Conservation (phyloP, 2,888 invertebrate species). For the Hanleya hanleyi region DNA sequence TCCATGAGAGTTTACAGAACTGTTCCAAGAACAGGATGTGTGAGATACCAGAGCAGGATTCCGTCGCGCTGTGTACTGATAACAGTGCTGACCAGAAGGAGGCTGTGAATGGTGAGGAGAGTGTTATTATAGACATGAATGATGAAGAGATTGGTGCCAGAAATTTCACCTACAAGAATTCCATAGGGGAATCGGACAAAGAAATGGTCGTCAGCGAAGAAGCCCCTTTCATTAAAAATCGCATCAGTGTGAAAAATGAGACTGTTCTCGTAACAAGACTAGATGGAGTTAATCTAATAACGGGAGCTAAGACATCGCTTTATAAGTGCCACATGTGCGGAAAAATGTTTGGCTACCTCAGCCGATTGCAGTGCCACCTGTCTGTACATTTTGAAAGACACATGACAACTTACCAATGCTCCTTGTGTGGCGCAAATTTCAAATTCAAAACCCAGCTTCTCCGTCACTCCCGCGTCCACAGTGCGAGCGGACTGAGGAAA, state of each 20-base stretch:
- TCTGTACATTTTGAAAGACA: conserved; percentile 66
- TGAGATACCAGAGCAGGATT: neutral
- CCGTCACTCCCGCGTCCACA: conserved; percentile 44
- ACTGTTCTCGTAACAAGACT: conserved; percentile 67
- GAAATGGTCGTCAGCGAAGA: neutral
- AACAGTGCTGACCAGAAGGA: neutral
- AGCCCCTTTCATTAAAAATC: conserved; percentile 18
- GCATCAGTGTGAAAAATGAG: conserved; percentile 60
- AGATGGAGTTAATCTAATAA: conserved; percentile 63
- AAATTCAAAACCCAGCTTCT: conserved; percentile 61
- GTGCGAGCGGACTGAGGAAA: neutral
- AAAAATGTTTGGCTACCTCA: conserved; percentile 62
- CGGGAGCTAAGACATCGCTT: conserved; percentile 60
- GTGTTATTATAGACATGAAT: neutral
- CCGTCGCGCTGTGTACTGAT: neutral
- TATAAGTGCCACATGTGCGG: conserved; percentile 72
- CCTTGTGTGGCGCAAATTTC: conserved; percentile 65
- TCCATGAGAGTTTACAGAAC: neutral
- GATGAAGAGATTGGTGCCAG: neutral
- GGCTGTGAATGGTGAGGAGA: neutral
- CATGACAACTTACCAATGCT: conserved; percentile 61
- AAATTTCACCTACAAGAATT: too few species aligned
- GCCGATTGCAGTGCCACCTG: conserved; percentile 67
- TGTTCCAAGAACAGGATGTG: neutral
- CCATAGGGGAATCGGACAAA: neutral